Evolutionary conservation across 2,797 vertebrate genomes (phyloP).

Genomic region (Gastrophryne carolinensis): DNA sequence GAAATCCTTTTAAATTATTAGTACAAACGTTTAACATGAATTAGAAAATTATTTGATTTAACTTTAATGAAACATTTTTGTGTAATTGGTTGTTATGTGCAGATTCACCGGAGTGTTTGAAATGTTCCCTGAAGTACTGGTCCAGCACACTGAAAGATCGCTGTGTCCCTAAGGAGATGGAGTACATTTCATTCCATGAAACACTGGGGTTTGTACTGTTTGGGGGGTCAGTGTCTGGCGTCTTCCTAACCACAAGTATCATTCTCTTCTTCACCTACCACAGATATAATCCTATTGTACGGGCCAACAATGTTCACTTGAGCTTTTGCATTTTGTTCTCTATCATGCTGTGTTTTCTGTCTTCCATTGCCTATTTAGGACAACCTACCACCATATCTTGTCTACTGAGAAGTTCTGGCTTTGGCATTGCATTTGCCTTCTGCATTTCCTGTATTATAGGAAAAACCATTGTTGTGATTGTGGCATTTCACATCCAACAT

Average conservation of each 20-base stretch:
- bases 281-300: conserved; percentile 64
- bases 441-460: conserved; percentile 73
- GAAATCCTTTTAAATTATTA: no score
- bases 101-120: conserved; percentile 44
- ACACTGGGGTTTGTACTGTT: conserved; percentile 26
- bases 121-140: conserved; percentile 32
- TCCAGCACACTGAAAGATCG: conserved; percentile 14
- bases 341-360: conserved; percentile 68
- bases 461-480: conserved; percentile 70
- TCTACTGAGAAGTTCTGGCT: conserved; percentile 65
- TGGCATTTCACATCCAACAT: conserved; percentile 67
- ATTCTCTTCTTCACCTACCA: conserved; percentile 15
- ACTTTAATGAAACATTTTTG: no score
- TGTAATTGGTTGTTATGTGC: neutral
- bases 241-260: neutral
- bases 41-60: no score
- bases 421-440: conserved; percentile 71
- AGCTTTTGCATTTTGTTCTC: conserved; percentile 69
- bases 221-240: conserved; percentile 11
- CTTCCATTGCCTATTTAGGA: conserved; percentile 67
- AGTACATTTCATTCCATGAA: conserved; percentile 35
- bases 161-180: conserved; percentile 29
- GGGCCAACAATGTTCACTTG: conserved; percentile 73
- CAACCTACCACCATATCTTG: conserved; percentile 69
- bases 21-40: no score